These are phyloP conservation scores for Machimus rusticus DNA, from an alignment of 2,888 invertebrate genomes.

Conservation along the genomic window DNA sequence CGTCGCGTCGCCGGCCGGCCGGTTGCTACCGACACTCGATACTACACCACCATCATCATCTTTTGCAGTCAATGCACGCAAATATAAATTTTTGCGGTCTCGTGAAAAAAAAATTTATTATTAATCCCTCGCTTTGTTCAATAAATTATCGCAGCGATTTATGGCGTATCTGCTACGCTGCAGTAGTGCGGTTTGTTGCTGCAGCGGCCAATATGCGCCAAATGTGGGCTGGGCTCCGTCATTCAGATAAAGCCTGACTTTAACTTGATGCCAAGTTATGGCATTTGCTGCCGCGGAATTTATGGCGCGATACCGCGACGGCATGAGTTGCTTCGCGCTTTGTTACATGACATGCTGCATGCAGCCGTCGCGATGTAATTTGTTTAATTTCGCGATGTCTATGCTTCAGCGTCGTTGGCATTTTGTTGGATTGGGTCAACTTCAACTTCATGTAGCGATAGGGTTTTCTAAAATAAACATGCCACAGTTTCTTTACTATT, in stretches of 20 bases:
- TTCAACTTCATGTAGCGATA: neutral
- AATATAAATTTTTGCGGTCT: neutral
- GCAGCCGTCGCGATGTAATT: neutral
- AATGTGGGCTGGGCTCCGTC: slow-evolving; percentile 34
- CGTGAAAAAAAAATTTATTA: neutral
- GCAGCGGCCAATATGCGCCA: slow-evolving; percentile 28
- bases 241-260: slow-evolving; percentile 8
- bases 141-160: slow-evolving; percentile 13
- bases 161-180: neutral
- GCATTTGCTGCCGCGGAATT: neutral
- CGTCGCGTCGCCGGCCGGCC: neutral
- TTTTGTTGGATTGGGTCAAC: neutral
- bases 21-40: neutral
- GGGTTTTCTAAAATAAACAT: neutral
- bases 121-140: slow-evolving; percentile 16
- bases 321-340: neutral
- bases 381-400: neutral
- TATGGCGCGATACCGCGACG: slow-evolving; percentile 4
- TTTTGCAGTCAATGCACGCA: neutral
- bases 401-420: neutral
- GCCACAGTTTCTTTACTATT: neutral
- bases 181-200: neutral
- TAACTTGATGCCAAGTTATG: slow-evolving; percentile 39
- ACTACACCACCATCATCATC: neutral
- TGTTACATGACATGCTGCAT: neutral